Evolutionary conservation across 2,113 vertebrate genomes (phyloP).

Genomic region (Gorsachius goisagi): DNA sequence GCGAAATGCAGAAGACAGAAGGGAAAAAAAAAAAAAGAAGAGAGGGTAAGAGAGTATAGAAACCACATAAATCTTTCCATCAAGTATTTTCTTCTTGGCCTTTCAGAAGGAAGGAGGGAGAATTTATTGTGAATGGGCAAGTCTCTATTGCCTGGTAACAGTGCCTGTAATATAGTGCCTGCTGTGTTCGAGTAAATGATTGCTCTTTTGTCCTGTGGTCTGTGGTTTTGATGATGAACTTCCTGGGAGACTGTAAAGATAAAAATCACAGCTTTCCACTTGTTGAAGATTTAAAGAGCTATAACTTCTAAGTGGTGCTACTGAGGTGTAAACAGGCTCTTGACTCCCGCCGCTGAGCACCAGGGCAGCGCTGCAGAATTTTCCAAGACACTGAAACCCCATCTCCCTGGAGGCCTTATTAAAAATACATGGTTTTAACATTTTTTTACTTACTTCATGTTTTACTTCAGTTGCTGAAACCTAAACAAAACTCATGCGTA

Average conservation of each 20-base stretch:
- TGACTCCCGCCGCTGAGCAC: background rate
- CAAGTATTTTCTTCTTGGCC: background rate
- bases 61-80: background rate
- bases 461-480: background rate
- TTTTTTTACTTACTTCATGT: background rate
- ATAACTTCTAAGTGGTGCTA: background rate
- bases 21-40: background rate
- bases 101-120: background rate
- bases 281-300: background rate
- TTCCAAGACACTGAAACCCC: background rate
- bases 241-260: background rate
- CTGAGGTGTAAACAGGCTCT: background rate
- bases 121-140: background rate
- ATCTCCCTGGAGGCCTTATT: background rate
- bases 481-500: background rate
- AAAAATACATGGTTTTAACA: background rate
- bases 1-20: background rate
- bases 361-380: too few species aligned
- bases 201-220: background rate
- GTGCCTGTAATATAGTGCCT: background rate
- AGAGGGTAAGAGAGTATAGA: background rate
- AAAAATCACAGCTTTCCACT: background rate
- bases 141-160: background rate
- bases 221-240: background rate
- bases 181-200: background rate